phyloP scores from a whole-genome alignment of 1,140 invertebrate species.

The Drosophila nikananu region DNA sequence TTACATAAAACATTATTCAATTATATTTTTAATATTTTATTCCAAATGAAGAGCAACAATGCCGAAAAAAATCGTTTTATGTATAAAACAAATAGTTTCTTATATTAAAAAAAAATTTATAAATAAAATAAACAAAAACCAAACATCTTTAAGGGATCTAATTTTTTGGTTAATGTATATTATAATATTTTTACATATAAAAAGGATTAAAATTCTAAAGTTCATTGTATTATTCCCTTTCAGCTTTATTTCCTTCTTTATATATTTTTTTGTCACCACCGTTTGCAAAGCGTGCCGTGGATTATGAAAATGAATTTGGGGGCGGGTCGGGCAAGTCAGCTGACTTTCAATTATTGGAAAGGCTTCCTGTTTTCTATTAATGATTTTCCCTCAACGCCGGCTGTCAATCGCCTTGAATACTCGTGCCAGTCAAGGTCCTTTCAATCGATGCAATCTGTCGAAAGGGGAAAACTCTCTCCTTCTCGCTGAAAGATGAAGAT shows the following conservation, averaged over 20 bases:
- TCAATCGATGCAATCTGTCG: slow-evolving; percentile 15
- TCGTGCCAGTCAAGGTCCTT: slow-evolving; percentile 57
- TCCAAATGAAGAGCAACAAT: too few species aligned
- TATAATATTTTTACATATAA: too few species aligned
- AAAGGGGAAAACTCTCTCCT: slow-evolving; percentile 4
- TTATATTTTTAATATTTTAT: too few species aligned
- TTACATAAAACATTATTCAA: too few species aligned
- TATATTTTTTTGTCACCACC: slow-evolving; percentile 10
- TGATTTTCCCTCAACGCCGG: slow-evolving; percentile 8
- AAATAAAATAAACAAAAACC: too few species aligned
- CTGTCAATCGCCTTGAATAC: slow-evolving; percentile 50
- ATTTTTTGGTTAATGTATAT: too few species aligned
- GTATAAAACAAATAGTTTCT: too few species aligned
- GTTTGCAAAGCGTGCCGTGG: slow-evolving; percentile 32
- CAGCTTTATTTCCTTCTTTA: neutral
- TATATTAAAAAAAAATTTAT: too few species aligned
- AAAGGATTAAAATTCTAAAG: too few species aligned
- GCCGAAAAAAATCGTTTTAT: too few species aligned
- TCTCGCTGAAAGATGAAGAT: slow-evolving; percentile 47
- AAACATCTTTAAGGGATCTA: too few species aligned
- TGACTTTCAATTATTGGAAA: slow-evolving; percentile 56
- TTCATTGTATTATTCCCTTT: neutral
- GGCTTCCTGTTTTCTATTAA: slow-evolving; percentile 42
- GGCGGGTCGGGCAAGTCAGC: slow-evolving; percentile 38
- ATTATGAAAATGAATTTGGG: slow-evolving; percentile 58